Conservation (phyloP, 1,140 invertebrate species). For the Catajapyx aquilonaris region DNA sequence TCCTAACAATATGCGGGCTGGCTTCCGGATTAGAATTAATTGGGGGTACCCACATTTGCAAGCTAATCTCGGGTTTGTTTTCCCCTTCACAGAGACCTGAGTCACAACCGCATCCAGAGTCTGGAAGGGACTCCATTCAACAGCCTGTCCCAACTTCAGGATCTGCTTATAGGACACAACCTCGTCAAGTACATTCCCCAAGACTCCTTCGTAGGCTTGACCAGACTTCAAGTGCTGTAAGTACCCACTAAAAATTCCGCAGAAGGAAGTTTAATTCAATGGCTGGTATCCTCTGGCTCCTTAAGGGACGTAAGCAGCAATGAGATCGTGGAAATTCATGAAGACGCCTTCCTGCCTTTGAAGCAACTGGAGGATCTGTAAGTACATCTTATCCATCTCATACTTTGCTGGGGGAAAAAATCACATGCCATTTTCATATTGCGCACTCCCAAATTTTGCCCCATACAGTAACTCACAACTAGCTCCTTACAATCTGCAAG, state of each 20-base stretch:
- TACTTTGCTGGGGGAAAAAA: no score
- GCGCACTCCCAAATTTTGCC: no score
- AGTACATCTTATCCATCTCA: constrained; percentile 26
- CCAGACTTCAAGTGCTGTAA: constrained; percentile 67
- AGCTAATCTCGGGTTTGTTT: no score
- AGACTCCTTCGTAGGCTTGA: constrained; percentile 59
- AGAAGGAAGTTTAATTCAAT: constrained; percentile 3
- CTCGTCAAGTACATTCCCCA: constrained; percentile 45
- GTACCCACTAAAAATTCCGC: constrained; percentile 19
- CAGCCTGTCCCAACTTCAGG: constrained; percentile 48
- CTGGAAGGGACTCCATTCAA: constrained; percentile 45
- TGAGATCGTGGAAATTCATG: constrained; percentile 59
- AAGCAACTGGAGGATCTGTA: constrained; percentile 68
- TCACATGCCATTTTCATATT: no score
- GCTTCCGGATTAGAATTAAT: no score
- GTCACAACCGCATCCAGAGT: constrained; percentile 54
- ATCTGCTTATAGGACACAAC: constrained; percentile 69
- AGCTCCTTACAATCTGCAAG: no score
- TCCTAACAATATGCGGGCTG: no score
- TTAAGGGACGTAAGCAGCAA: constrained; percentile 75
- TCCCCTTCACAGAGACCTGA: constrained; percentile 62
- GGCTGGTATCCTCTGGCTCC: no score
- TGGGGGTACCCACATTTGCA: no score
- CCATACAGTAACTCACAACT: no score
- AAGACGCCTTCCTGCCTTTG: constrained; percentile 59